phyloP scores from a whole-genome alignment of 1,140 invertebrate genomes.

The Solenopsis fugax region DNA sequence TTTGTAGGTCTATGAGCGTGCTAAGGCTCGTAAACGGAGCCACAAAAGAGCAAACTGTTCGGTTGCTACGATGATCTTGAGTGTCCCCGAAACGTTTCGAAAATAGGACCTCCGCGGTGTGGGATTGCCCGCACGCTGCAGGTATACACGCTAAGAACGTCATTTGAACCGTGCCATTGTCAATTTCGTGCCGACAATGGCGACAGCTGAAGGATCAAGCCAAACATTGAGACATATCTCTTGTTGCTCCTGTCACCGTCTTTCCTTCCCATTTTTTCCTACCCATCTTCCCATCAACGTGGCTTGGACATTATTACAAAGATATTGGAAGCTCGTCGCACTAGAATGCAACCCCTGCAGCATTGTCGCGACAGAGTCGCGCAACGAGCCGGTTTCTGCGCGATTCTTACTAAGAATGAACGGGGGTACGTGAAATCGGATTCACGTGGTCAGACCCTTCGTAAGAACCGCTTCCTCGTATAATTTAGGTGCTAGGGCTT shows the following conservation, averaged over 20 bases:
- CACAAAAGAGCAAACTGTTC: constrained; percentile 81
- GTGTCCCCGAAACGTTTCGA: constrained; percentile 75
- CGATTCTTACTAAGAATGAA: constrained; percentile 30
- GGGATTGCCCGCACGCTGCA: constrained; percentile 61
- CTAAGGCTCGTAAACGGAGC: constrained; percentile 47
- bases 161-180: constrained; percentile 83
- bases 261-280: constrained; percentile 71
- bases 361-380: constrained; percentile 70
- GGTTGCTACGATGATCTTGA: constrained; percentile 73
- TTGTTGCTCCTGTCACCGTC: constrained; percentile 83
- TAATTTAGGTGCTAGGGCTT: constrained; percentile 67
- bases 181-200: constrained; percentile 80
- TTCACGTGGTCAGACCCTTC: constrained; percentile 22
- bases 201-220: constrained; percentile 84
- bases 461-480: constrained; percentile 52
- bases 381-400: constrained; percentile 38
- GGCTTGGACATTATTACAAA: constrained; percentile 82
- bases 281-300: background rate
- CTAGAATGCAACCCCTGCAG: constrained; percentile 61
- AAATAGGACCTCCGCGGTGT: constrained; percentile 75
- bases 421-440: constrained; percentile 45
- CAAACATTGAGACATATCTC: constrained; percentile 86
- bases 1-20: constrained; percentile 33
- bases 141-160: constrained; percentile 79
- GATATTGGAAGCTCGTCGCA: constrained; percentile 82